phyloP scores from a whole-genome alignment of 2,113 vertebrate species.

The Sporophila hypoxantha region DNA sequence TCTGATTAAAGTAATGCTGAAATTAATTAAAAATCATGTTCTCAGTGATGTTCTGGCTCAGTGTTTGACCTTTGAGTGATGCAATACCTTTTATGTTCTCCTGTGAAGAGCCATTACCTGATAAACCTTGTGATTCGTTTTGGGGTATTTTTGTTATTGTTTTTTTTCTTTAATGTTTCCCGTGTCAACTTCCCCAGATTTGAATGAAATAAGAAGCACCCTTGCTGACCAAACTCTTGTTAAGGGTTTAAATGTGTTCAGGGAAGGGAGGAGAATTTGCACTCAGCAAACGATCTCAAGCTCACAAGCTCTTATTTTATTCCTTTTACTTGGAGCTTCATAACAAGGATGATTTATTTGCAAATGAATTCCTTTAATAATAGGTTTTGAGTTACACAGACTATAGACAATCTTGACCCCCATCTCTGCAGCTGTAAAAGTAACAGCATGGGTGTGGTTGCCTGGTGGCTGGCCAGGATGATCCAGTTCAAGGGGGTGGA shows the following conservation, averaged over 20 bases:
- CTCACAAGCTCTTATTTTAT: neutral
- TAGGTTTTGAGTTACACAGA: neutral
- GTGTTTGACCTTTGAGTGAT: neutral
- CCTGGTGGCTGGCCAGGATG: conserved; percentile 47
- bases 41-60: neutral
- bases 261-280: neutral
- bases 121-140: neutral
- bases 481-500: conserved; percentile 42
- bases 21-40: neutral
- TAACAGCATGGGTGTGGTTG: conserved; percentile 45
- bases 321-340: neutral
- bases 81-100: neutral
- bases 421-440: conserved; percentile 40
- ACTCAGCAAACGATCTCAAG: neutral
- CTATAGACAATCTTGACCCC: neutral
- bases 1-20: neutral
- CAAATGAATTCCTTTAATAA: conserved; percentile 35
- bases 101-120: neutral
- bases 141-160: neutral
- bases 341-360: conserved; percentile 28
- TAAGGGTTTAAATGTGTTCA: neutral
- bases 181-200: fast-evolving
- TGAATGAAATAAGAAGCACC: neutral
- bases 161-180: neutral
- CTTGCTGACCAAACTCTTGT: neutral